Conservation (phyloP, 2,888 invertebrate species). For the Eupithecia subumbrata region DNA sequence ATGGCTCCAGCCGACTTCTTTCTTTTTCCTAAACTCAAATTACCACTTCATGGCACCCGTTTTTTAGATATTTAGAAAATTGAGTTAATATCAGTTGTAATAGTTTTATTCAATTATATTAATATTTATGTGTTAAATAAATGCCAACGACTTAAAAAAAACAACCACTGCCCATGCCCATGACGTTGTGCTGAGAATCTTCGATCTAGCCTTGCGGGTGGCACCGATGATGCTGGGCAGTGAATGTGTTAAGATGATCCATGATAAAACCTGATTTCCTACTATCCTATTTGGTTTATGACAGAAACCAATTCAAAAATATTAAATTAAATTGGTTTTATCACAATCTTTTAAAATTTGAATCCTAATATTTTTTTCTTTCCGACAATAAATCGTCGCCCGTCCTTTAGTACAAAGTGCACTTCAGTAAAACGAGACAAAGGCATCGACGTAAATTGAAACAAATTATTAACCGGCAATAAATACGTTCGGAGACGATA, state of each 20-base stretch:
- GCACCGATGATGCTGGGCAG: neutral
- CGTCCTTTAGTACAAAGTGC: slow-evolving; percentile 1
- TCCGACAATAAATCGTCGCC: neutral
- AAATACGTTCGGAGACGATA: slow-evolving; percentile 70
- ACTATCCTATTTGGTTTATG: neutral
- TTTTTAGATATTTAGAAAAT: too few species aligned
- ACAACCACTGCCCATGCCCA: neutral
- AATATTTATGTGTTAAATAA: too few species aligned
- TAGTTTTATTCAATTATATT: too few species aligned
- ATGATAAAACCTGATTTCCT: neutral
- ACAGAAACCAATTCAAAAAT: neutral
- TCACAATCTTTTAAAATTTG: neutral
- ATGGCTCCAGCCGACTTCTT: too few species aligned
- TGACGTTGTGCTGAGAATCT: neutral
- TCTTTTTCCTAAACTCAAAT: too few species aligned
- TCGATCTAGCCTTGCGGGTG: neutral
- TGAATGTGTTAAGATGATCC: neutral
- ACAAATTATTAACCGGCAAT: slow-evolving; percentile 78
- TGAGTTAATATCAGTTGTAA: too few species aligned
- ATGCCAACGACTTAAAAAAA: too few species aligned
- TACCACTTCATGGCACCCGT: too few species aligned
- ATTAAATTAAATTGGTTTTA: too few species aligned
- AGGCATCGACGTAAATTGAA: slow-evolving; percentile 62
- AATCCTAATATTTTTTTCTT: neutral
- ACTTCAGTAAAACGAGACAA: slow-evolving; percentile 30